phyloP scores from a whole-genome alignment of 1,140 invertebrate species.

The Procambarus virginalis region DNA sequence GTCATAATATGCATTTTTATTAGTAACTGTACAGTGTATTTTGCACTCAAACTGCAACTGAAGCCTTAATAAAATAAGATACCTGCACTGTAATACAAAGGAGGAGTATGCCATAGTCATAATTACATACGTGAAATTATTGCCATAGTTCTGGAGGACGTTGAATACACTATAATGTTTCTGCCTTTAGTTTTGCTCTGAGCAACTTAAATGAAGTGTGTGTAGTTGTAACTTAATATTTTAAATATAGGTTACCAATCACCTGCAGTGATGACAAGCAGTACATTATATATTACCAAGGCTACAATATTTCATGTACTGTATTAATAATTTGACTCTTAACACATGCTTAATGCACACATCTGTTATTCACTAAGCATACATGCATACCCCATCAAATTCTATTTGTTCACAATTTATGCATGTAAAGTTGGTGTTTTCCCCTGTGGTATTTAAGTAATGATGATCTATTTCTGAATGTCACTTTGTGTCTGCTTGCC shows the following conservation, averaged over 20 bases:
- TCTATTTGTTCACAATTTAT: constrained; percentile 43
- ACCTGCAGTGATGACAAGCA: constrained; percentile 36
- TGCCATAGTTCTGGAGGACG: constrained; percentile 31
- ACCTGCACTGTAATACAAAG: background rate
- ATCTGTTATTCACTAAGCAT: constrained; percentile 60
- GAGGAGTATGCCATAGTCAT: background rate
- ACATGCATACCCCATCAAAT: constrained; percentile 41
- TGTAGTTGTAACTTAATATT: background rate
- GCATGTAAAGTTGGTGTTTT: background rate
- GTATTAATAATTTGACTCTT: constrained; percentile 31
- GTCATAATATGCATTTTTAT: too few species aligned
- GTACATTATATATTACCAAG: constrained; percentile 52
- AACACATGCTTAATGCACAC: constrained; percentile 50
- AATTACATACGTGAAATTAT: constrained; percentile 21
- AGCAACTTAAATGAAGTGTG: background rate
- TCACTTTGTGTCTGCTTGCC: background rate
- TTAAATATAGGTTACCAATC: background rate
- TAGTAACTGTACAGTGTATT: constrained; percentile 23
- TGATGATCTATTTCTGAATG: background rate
- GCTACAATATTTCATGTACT: constrained; percentile 43
- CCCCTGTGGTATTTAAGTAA: background rate
- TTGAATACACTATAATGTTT: background rate
- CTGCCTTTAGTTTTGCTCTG: background rate
- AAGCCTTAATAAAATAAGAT: background rate
- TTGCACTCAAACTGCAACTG: constrained; percentile 6